Conservation (phyloP, 2,113 vertebrate species). For the Nesoenas mayeri region DNA sequence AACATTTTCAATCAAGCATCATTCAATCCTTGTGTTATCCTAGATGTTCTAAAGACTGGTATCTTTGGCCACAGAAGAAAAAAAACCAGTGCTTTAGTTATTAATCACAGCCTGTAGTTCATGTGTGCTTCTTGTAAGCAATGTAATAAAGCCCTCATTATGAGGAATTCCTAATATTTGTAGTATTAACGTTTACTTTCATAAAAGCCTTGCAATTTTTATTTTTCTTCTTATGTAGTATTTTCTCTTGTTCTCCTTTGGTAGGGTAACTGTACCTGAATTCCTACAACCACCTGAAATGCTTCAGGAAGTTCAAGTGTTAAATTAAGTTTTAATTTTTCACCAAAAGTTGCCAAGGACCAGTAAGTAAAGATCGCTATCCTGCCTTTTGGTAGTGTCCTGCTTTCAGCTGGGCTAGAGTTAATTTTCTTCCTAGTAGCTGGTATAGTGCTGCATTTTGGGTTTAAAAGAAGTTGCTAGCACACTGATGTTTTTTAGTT, state of each 20-base stretch:
- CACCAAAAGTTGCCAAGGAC: background rate
- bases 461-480: too few species aligned
- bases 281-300: background rate
- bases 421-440: too few species aligned
- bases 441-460: too few species aligned
- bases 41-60: background rate
- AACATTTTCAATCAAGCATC: background rate
- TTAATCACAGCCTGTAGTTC: background rate
- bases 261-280: background rate
- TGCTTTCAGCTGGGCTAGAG: too few species aligned
- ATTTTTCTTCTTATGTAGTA: background rate
- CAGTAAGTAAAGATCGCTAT: background rate
- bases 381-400: background rate
- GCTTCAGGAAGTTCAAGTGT: background rate
- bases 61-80: background rate
- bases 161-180: background rate
- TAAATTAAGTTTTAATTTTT: background rate
- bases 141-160: background rate
- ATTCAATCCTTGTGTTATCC: background rate
- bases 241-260: background rate
- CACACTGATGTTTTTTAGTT: too few species aligned
- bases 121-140: background rate
- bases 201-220: background rate
- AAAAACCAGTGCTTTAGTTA: background rate
- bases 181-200: background rate